phyloP scores from a whole-genome alignment of 2,888 invertebrate species.

The Gortyna flavago region DNA sequence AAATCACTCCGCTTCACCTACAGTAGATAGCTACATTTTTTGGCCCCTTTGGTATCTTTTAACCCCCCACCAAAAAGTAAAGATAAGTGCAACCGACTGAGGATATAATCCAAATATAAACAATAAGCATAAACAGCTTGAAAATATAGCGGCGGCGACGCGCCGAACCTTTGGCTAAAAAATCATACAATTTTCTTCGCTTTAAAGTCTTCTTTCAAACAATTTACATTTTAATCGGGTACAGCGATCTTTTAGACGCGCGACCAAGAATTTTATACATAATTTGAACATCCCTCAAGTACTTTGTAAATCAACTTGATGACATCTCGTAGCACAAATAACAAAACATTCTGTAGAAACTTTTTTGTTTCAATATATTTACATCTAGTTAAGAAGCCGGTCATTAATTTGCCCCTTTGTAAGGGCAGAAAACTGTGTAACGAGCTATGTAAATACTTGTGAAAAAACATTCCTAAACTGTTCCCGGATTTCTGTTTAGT shows the following conservation, averaged over 20 bases:
- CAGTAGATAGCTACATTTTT: not conserved
- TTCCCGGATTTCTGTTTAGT: not conserved
- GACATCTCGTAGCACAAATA: constrained; percentile 64
- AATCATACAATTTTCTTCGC: constrained; percentile 21
- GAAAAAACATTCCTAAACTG: not conserved
- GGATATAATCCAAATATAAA: constrained; percentile 15
- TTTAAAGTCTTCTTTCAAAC: constrained; percentile 53
- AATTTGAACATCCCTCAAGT: constrained; percentile 63
- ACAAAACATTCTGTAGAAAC: constrained; percentile 45
- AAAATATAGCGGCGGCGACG: constrained; percentile 10
- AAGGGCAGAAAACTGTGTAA: constrained; percentile 26
- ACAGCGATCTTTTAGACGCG: constrained; percentile 61
- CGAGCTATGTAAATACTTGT: constrained; percentile 16
- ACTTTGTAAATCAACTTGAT: constrained; percentile 65
- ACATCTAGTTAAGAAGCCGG: constrained; percentile 26
- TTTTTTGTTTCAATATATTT: constrained; percentile 39
- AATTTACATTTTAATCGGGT: constrained; percentile 75
- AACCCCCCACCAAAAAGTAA: not conserved
- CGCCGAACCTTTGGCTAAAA: constrained; percentile 25
- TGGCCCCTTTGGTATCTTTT: not conserved
- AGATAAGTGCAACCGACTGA: not conserved
- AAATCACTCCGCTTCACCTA: not conserved
- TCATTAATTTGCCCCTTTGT: constrained; percentile 23
- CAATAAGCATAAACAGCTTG: constrained; percentile 22
- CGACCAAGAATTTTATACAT: constrained; percentile 63